Percentiles rank a stretch among this genome's conserved stretches.
Conservation (phyloP, 2,113 vertebrate species). For the Ursus arctos region DNA sequence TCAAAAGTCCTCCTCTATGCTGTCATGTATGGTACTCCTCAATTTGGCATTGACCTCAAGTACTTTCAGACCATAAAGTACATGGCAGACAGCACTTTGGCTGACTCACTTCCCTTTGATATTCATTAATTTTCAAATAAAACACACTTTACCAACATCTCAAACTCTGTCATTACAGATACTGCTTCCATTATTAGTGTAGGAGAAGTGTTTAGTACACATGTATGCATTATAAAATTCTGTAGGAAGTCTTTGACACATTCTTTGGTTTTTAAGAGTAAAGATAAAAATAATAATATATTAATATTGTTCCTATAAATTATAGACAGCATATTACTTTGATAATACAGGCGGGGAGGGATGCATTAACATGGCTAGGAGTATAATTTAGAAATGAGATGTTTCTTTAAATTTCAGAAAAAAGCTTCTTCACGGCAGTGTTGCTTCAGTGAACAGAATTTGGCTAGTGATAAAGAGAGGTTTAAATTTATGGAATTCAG, state of each 20-base stretch:
- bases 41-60: background rate
- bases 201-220: background rate
- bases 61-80: background rate
- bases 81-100: background rate
- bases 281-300: background rate
- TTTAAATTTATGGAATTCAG: background rate
- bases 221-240: background rate
- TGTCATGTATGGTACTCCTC: background rate
- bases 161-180: background rate
- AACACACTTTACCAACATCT: background rate
- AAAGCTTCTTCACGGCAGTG: background rate
- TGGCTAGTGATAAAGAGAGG: background rate
- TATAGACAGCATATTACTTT: background rate
- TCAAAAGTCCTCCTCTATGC: background rate
- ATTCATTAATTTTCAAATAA: constrained; percentile 48
- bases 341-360: background rate
- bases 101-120: background rate
- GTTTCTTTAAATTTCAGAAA: constrained; percentile 26
- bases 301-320: background rate
- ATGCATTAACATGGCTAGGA: background rate
- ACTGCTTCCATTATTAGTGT: background rate
- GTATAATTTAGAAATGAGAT: constrained; percentile 20
- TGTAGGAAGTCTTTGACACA: background rate
- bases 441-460: background rate
- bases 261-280: background rate